Conservation (phyloP, 2,113 vertebrate genomes). For the Tretioscincus oriximinensis region DNA sequence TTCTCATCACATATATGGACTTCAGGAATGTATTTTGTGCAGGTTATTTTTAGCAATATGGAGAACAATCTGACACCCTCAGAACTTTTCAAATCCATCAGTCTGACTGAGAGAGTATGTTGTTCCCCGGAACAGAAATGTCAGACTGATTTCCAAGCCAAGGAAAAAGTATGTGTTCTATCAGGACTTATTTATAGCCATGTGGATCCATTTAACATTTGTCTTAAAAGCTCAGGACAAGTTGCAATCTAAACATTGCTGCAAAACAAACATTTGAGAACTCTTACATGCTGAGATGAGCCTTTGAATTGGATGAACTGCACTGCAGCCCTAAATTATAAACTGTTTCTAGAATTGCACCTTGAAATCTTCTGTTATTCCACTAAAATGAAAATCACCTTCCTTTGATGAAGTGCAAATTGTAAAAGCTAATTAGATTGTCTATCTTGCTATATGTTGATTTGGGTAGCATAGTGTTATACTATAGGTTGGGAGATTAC, state of each 20-base stretch:
- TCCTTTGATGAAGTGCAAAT: background rate
- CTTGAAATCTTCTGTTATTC: background rate
- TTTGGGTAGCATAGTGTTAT: background rate
- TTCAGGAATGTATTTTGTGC: slow-evolving; percentile 27
- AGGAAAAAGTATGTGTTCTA: slow-evolving; percentile 16
- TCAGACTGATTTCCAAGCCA: slow-evolving; percentile 23
- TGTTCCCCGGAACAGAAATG: slow-evolving; percentile 25
- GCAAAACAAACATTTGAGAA: background rate
- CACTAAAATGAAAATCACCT: background rate
- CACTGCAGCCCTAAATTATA: background rate
- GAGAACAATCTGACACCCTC: background rate
- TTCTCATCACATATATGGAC: slow-evolving; percentile 52
- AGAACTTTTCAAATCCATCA: slow-evolving; percentile 23
- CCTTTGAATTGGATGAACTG: background rate
- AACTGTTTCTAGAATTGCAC: background rate
- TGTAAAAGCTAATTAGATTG: background rate
- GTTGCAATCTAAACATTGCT: background rate
- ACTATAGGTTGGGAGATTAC: slow-evolving; percentile 4
- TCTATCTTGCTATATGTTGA: too few relatives aligned
- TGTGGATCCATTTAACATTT: slow-evolving; percentile 8
- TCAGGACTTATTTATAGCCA: slow-evolving; percentile 14
- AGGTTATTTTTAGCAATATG: slow-evolving; percentile 22
- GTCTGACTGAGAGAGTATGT: background rate
- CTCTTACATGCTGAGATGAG: too few relatives aligned
- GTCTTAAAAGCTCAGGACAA: slow-evolving; percentile 1